These are phyloP conservation scores for Prosapia bicincta DNA, from an alignment of 2,888 invertebrate genomes.

Conservation along the genomic window DNA sequence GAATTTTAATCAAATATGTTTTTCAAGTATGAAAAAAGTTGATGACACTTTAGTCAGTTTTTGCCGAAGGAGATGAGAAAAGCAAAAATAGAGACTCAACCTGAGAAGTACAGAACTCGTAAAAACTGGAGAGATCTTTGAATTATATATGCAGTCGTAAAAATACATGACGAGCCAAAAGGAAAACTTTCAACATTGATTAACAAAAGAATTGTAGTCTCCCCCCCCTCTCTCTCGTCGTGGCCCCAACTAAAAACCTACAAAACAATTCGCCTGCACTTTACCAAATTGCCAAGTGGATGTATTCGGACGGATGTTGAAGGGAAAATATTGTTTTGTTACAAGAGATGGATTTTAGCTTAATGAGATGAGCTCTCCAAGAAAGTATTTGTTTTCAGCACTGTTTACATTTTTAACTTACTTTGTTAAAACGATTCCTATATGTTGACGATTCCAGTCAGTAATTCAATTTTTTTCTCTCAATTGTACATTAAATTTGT, in stretches of 20 bases:
- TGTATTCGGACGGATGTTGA: background rate
- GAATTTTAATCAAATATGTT: background rate
- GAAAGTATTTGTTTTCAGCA: background rate
- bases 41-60: background rate
- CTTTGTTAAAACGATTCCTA: no score
- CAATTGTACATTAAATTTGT: no score
- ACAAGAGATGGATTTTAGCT: background rate
- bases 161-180: slow-evolving; percentile 10
- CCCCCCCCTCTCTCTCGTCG: background rate
- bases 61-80: background rate
- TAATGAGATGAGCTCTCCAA: background rate
- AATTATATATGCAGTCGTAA: slow-evolving; percentile 28
- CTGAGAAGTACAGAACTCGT: background rate
- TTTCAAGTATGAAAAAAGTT: background rate
- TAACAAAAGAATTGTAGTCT: background rate
- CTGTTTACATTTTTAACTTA: background rate
- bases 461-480: no score
- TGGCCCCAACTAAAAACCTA: background rate
- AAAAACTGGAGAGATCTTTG: slow-evolving; percentile 8
- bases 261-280: background rate
- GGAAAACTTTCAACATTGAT: background rate
- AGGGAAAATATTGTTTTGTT: background rate
- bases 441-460: no score
- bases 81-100: background rate
- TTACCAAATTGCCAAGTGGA: background rate